Evolutionary conservation across 2,888 invertebrate species (phyloP).

Genomic region (Schrankia costaestrigalis): DNA sequence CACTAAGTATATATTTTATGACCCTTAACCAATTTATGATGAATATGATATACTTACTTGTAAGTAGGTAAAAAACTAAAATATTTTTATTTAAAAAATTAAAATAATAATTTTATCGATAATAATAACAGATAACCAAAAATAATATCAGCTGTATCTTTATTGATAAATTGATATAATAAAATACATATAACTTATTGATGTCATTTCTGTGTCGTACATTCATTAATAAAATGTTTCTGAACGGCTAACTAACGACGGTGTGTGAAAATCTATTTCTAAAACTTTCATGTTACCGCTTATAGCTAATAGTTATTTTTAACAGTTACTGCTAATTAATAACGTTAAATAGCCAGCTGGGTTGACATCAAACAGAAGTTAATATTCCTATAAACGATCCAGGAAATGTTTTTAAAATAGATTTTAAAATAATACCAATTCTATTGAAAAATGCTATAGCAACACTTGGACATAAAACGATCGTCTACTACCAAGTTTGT

Average conservation of each 20-base stretch:
- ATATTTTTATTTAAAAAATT: too few relatives aligned
- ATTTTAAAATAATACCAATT: slow-evolving; percentile 21
- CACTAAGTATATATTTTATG: too few relatives aligned
- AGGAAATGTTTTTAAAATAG: slow-evolving; percentile 17
- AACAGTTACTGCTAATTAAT: slow-evolving; percentile 11
- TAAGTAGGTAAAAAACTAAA: too few relatives aligned
- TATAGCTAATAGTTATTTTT: slow-evolving; percentile 2
- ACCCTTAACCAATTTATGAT: too few relatives aligned
- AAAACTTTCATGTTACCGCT: slow-evolving; percentile 13
- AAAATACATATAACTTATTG: too few relatives aligned
- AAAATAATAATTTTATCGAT: too few relatives aligned
- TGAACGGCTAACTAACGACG: not conserved
- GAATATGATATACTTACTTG: too few relatives aligned
- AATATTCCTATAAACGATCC: slow-evolving; percentile 14
- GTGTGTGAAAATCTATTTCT: slow-evolving; percentile 7
- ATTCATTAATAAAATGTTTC: too few relatives aligned
- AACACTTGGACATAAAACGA: slow-evolving; percentile 26
- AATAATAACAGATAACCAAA: too few relatives aligned
- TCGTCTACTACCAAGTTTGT: slow-evolving; percentile 33
- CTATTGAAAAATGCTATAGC: slow-evolving; percentile 17
- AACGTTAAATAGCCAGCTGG: slow-evolving; percentile 13
- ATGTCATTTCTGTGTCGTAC: too few relatives aligned
- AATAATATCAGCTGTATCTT: too few relatives aligned
- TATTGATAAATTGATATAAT: too few relatives aligned
- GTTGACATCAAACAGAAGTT: slow-evolving; percentile 21